These are phyloP conservation scores for Leucozona laternaria DNA, from an alignment of 2,888 invertebrate species.

Conservation along the genomic window DNA sequence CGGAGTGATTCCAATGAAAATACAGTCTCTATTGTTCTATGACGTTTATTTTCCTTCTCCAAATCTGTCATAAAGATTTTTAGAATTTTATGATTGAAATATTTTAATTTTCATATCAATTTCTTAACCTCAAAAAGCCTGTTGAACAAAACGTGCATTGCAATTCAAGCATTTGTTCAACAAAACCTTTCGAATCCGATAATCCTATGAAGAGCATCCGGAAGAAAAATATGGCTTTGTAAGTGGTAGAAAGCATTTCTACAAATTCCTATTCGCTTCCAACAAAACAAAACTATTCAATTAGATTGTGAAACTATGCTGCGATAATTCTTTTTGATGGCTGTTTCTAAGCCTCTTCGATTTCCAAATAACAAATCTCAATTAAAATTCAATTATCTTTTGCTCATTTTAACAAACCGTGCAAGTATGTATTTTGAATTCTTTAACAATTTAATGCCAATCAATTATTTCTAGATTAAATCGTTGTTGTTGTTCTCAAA, in stretches of 20 bases:
- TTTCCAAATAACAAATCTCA: neutral
- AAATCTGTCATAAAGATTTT: too few relatives aligned
- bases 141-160: neutral
- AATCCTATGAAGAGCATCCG: neutral
- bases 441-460: conserved; percentile 45
- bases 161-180: neutral
- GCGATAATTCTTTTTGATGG: neutral
- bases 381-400: neutral
- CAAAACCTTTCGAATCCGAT: neutral
- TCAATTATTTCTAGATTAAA: conserved; percentile 52
- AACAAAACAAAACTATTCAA: neutral
- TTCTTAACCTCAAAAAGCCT: neutral
- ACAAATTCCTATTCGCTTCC: neutral
- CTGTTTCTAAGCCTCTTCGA: neutral
- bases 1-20: too few relatives aligned
- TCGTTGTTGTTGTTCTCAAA: conserved; percentile 5
- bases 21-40: too few relatives aligned
- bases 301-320: neutral
- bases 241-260: neutral
- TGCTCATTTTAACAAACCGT: neutral
- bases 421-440: conserved; percentile 48
- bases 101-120: too few relatives aligned
- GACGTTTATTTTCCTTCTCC: too few relatives aligned
- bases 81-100: too few relatives aligned
- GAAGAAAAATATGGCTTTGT: neutral